Evolutionary conservation across 2,113 vertebrate species (phyloP).

Genomic region (Junco hyemalis): DNA sequence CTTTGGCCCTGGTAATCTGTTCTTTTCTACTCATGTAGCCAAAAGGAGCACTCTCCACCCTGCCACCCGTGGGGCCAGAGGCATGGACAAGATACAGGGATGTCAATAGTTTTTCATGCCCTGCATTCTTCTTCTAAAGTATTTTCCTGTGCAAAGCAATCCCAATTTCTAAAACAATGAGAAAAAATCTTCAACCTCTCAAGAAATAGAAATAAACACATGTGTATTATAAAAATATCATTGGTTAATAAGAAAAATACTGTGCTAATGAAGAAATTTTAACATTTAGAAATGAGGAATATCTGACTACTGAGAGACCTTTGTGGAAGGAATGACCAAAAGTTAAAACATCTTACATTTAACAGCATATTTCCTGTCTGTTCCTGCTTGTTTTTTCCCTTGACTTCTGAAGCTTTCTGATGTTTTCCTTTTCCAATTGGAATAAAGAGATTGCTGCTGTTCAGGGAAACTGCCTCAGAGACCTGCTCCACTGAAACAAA

Average conservation of each 20-base stretch:
- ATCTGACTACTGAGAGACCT: background rate
- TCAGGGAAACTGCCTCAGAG: background rate
- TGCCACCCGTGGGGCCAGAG: background rate
- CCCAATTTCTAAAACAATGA: background rate
- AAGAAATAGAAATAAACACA: background rate
- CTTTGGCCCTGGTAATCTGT: background rate
- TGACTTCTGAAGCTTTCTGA: background rate
- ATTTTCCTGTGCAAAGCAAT: background rate
- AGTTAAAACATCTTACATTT: background rate
- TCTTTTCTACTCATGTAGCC: background rate
- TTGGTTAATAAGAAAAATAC: background rate
- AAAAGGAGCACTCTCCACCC: background rate
- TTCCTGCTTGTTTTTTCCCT: background rate
- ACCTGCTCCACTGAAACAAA: background rate
- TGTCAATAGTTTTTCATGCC: background rate
- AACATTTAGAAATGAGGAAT: background rate
- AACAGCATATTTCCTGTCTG: background rate
- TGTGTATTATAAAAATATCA: background rate
- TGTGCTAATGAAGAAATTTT: background rate
- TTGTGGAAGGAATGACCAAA: background rate
- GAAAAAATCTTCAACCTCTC: background rate
- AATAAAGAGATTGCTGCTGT: background rate
- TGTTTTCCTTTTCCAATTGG: constrained; percentile 6
- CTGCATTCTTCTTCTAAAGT: background rate
- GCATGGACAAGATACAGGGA: background rate